Evolutionary conservation across 2,113 vertebrate genomes (phyloP).

Genomic region (Lutjanus erythropterus): DNA sequence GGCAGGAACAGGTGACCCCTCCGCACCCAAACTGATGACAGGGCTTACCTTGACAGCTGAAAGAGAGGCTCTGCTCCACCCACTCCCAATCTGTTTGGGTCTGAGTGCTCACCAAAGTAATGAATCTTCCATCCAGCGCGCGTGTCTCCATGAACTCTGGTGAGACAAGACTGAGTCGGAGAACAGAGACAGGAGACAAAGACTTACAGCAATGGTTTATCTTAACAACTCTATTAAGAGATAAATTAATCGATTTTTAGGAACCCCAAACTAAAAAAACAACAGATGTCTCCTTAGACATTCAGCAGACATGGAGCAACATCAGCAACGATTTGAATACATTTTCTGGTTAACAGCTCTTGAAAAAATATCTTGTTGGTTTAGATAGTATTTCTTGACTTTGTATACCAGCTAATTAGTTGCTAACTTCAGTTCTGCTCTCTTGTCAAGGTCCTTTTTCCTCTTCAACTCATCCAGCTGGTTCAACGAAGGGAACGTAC

Average conservation of each 20-base stretch:
- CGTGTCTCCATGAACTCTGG: constrained; percentile 50
- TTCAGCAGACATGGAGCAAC: background rate
- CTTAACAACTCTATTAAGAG: background rate
- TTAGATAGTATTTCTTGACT: background rate
- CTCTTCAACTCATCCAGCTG: too few species aligned
- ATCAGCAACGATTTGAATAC: background rate
- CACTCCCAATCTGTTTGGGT: constrained; percentile 75
- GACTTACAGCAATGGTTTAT: constrained; percentile 9
- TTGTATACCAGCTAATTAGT: background rate
- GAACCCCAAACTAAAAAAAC: background rate
- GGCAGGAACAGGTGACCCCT: constrained; percentile 70
- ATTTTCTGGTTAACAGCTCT: background rate
- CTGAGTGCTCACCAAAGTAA: constrained; percentile 65
- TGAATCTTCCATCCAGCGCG: constrained; percentile 63
- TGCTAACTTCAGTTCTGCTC: background rate
- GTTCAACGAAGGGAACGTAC: too few species aligned
- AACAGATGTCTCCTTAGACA: background rate
- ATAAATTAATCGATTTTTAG: constrained; percentile 3
- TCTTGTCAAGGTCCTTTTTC: too few species aligned
- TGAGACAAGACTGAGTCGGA: constrained; percentile 25
- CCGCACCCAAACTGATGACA: constrained; percentile 68
- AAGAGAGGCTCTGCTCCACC: constrained; percentile 67
- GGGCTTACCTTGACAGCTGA: constrained; percentile 76
- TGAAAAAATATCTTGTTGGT: background rate
- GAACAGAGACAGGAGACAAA: constrained; percentile 9